These are phyloP conservation scores for Steinernema hermaphroditum DNA, from an alignment of 2,888 invertebrate species.

Conservation along the genomic window DNA sequence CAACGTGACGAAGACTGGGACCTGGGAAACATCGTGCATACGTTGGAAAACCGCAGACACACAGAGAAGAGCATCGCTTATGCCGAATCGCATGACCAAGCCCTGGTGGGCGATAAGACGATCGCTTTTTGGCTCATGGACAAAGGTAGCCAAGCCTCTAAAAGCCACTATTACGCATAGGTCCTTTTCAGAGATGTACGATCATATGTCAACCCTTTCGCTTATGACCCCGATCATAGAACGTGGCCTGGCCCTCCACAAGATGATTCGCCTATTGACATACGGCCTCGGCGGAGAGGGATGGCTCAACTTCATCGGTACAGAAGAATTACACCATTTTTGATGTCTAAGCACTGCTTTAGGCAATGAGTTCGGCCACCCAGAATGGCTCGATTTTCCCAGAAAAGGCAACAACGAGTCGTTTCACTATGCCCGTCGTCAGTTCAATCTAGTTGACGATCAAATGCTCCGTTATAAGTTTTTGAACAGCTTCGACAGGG, in stretches of 20 bases:
- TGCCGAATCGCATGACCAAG: conserved; percentile 97
- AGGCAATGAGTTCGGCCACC: conserved; percentile 99
- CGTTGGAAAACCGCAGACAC: conserved; percentile 85
- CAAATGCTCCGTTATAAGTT: conserved; percentile 83
- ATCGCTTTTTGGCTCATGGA: conserved; percentile 83
- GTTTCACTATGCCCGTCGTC: conserved; percentile 92
- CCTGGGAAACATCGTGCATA: conserved; percentile 85
- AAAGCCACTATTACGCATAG: too few species aligned
- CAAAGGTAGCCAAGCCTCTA: too few species aligned
- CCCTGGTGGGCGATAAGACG: conserved; percentile 95
- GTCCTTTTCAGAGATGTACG: conserved; percentile 66
- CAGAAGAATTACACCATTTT: too few species aligned
- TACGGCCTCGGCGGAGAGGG: conserved; percentile 93
- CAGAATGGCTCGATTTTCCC: conserved; percentile 99
- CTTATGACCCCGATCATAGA: conserved; percentile 74
- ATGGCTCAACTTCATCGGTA: conserved; percentile 99
- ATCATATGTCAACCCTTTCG: conserved; percentile 60
- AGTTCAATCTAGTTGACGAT: conserved; percentile 92
- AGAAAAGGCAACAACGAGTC: conserved; percentile 91
- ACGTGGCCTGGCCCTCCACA: conserved; percentile 92
- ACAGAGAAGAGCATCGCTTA: conserved; percentile 95
- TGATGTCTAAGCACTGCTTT: too few species aligned
- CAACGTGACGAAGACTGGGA: conserved; percentile 88
- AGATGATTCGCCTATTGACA: conserved; percentile 91
- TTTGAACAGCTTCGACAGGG: conserved; percentile 87